Conservation (phyloP, 2,797 vertebrate species). For the Sparus aurata region DNA sequence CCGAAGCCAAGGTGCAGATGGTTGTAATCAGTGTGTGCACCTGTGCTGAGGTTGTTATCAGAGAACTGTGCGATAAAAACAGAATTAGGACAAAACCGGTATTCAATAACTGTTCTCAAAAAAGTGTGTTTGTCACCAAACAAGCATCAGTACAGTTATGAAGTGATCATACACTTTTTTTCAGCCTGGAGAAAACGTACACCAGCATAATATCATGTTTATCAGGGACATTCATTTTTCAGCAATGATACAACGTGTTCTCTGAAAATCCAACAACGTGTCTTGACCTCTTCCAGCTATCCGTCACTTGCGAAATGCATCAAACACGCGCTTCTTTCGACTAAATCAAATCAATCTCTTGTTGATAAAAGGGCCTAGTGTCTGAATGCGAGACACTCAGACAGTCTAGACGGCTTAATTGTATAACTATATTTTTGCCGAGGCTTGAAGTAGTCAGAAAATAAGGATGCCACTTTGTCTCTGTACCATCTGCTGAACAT, state of each 20-base stretch:
- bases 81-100: neutral
- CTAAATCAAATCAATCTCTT: conserved; percentile 30
- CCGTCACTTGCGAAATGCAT: conserved; percentile 5
- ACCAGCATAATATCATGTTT: neutral
- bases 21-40: conserved; percentile 49
- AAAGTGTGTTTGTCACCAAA: conserved; percentile 12
- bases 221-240: conserved; percentile 24
- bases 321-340: conserved; percentile 1
- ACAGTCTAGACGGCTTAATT: conserved; percentile 53
- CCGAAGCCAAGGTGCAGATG: conserved; percentile 92
- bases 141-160: neutral
- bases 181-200: no score
- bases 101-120: neutral
- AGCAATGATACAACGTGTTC: conserved; percentile 14
- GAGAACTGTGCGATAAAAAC: conserved; percentile 18
- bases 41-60: conserved; percentile 44
- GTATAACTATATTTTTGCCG: conserved; percentile 21
- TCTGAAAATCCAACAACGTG: conserved; percentile 1
- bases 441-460: conserved; percentile 26
- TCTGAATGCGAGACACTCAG: conserved; percentile 35
- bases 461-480: neutral
- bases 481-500: conserved; percentile 4
- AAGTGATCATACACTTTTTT: neutral
- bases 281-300: conserved; percentile 3
- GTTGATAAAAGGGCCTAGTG: conserved; percentile 1